Evolutionary conservation across 2,113 vertebrate species (phyloP), one percentile per base, ranked within the genome.

Genomic region (Piliocolobus tephrosceles): DNA sequence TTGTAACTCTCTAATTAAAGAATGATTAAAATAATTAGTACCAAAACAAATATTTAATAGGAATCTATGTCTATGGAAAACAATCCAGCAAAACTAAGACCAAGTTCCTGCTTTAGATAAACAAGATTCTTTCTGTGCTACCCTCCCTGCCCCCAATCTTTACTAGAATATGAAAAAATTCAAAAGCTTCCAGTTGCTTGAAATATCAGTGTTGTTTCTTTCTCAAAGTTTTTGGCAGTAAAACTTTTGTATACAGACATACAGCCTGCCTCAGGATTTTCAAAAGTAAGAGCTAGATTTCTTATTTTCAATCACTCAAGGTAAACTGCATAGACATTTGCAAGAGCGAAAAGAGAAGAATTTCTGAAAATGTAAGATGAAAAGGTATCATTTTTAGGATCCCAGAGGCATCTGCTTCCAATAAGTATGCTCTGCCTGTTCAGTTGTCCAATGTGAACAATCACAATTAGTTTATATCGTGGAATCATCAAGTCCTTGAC

Each of bases 391-490:
- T 84, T 99, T 1, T 95, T 52, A 0, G 98, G 98, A 17, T 99
- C 99, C 99, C 99, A 99, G 88, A 99, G 99, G 97, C 99, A 99
- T 80, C 99, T 98, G 98, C 99, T 99, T 83, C 98, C 99, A 0
- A 99, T 98, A 3, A 99, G 98, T 97, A 99, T 98, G 98, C 99
- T 98, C 97, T 99, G 99, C 22, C 98, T 97, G 0, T 92, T 97
- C 96, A 98, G 98, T 97, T 99, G 99, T 78, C 99, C 99, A 0
- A 99, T 98, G 97, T 99, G 98, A 52, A 99, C 98, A 70, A 99
- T 94, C 94, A 99, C 99, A 35, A 99, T 98, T 4, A 99, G 97
- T 98, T 99, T 99, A 97, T 99, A 99, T 84, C 99, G 98, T 9
- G 99, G 99, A 88, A 99, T 98, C 98, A 97, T 98, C 78, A 99